phyloP scores from a whole-genome alignment of 1,140 invertebrate genomes.

The Scaptomyza graminum region DNA sequence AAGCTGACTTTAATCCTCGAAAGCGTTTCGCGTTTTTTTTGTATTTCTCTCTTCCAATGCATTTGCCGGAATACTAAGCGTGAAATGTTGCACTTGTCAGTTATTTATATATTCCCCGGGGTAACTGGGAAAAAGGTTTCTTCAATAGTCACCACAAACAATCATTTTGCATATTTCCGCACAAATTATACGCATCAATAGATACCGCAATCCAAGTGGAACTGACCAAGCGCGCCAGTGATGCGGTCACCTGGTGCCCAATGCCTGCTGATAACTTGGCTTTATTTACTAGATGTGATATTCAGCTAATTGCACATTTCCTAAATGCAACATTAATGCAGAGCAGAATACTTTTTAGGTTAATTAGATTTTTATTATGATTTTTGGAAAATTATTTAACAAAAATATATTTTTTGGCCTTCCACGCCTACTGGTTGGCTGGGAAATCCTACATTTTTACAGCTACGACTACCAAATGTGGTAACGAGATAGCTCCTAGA shows the following conservation, averaged over 20 bases:
- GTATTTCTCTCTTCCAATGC: constrained; percentile 14
- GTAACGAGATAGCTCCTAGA: too few relatives aligned
- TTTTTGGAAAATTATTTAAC: too few relatives aligned
- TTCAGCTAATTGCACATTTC: constrained; percentile 21
- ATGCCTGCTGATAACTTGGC: background rate
- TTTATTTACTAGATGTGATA: constrained; percentile 11
- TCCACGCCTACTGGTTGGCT: too few relatives aligned
- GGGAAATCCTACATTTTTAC: too few relatives aligned
- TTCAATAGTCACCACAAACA: constrained; percentile 32
- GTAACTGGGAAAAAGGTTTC: constrained; percentile 42
- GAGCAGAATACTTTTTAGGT: too few relatives aligned
- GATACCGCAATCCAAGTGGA: constrained; percentile 54
- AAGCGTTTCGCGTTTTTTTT: constrained; percentile 1
- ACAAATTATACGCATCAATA: constrained; percentile 76
- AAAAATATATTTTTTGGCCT: too few relatives aligned
- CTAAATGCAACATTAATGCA: constrained; percentile 9
- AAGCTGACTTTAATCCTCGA: constrained; percentile 35
- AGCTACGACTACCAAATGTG: too few relatives aligned
- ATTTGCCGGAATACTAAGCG: constrained; percentile 65
- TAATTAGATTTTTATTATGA: too few relatives aligned
- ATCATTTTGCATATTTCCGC: constrained; percentile 70
- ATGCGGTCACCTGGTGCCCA: constrained; percentile 1
- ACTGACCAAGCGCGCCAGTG: constrained; percentile 34
- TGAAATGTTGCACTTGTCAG: constrained; percentile 71
- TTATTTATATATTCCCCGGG: constrained; percentile 68